Percentiles rank a stretch among this genome's conserved stretches.
Conservation (phyloP, 2,888 invertebrate species). For the Acleris sparsana region DNA sequence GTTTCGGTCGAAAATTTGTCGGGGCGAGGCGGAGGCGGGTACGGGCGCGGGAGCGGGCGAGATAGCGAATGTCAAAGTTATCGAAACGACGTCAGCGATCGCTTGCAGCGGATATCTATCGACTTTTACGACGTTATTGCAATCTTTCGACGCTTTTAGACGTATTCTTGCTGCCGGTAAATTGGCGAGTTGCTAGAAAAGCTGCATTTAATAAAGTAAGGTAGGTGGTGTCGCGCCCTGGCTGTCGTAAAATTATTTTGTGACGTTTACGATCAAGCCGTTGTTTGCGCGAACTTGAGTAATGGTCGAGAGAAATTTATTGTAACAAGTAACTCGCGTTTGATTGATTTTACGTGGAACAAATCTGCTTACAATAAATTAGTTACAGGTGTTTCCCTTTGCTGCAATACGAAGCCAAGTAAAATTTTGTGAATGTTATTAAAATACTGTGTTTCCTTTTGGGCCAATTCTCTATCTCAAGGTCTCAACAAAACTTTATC, state of each 20-base stretch:
- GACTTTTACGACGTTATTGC: slow-evolving; percentile 52
- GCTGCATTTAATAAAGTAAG: slow-evolving; percentile 34
- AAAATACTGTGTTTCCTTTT: too few species aligned
- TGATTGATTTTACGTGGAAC: slow-evolving; percentile 6
- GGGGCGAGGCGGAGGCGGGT: slow-evolving; percentile 50
- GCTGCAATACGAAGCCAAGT: too few species aligned
- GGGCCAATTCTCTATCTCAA: too few species aligned
- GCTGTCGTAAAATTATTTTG: slow-evolving; percentile 37
- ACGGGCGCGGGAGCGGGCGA: slow-evolving; percentile 46
- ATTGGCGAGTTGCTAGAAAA: slow-evolving; percentile 31
- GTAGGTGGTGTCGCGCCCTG: slow-evolving; percentile 26
- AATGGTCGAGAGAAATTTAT: slow-evolving; percentile 15
- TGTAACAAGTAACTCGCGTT: slow-evolving; percentile 1
- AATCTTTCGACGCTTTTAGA: slow-evolving; percentile 51
- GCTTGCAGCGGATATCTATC: slow-evolving; percentile 66
- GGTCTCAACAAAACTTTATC: too few species aligned
- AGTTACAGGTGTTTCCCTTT: neutral
- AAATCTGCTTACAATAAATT: slow-evolving; percentile 1
- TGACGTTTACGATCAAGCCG: slow-evolving; percentile 33
- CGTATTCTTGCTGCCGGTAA: slow-evolving; percentile 46
- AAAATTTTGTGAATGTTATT: too few species aligned
- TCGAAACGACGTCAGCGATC: slow-evolving; percentile 78
- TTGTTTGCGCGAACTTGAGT: slow-evolving; percentile 31
- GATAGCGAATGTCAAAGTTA: slow-evolving; percentile 74
- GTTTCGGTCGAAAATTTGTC: slow-evolving; percentile 76